phyloP scores from a whole-genome alignment of 1,140 invertebrate genomes.

The Drosophila nigrodunni region DNA sequence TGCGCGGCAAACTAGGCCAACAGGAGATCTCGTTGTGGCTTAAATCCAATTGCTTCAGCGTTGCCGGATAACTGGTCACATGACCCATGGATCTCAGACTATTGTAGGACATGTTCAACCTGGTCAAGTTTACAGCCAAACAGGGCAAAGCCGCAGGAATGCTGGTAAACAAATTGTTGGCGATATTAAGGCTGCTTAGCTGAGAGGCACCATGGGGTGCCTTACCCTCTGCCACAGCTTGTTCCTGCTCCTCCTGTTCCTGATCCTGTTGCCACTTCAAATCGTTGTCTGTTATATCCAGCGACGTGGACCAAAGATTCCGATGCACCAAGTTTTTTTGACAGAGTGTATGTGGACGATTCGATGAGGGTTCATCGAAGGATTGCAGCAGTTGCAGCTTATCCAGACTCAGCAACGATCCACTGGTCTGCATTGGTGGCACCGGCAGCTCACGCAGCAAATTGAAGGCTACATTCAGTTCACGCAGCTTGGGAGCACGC shows the following conservation, averaged over 20 bases:
- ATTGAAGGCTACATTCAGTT: conserved; percentile 96
- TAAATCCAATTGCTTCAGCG: conserved; percentile 95
- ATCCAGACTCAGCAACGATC: conserved; percentile 71
- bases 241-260: conserved; percentile 57
- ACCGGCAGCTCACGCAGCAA: conserved; percentile 92
- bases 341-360: conserved; percentile 58
- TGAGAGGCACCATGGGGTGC: conserved; percentile 85
- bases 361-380: conserved; percentile 60
- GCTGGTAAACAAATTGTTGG: conserved; percentile 95
- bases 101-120: conserved; percentile 97
- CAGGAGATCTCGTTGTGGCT: conserved; percentile 96
- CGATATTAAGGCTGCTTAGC: conserved; percentile 92
- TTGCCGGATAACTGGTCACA: conserved; percentile 94
- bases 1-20: conserved; percentile 93
- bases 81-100: conserved; percentile 92
- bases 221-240: conserved; percentile 49
- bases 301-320: conserved; percentile 89
- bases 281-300: conserved; percentile 90
- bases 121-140: conserved; percentile 92
- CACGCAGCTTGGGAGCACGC: conserved; percentile 94
- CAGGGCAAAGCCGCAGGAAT: conserved; percentile 96
- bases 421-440: conserved; percentile 81
- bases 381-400: conserved; percentile 72
- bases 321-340: conserved; percentile 87
- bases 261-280: conserved; percentile 83